A percentile compares a stretch with the other conserved stretches of the same genome.
These are phyloP conservation scores for Pycnonotus jocosus DNA, from an alignment of 2,113 vertebrate species.

Conservation along the genomic window DNA sequence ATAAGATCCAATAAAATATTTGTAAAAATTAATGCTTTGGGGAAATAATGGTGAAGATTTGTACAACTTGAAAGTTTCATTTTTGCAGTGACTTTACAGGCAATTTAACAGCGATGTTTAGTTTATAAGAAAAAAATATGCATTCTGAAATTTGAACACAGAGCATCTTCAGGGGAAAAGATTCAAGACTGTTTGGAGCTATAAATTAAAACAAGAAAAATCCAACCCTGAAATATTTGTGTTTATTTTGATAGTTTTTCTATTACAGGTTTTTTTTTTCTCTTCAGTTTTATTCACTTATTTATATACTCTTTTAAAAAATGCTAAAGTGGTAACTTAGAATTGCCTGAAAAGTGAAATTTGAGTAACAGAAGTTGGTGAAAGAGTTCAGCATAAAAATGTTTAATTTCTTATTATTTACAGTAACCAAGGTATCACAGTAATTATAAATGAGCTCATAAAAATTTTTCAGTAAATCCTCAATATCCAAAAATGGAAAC, in stretches of 20 bases:
- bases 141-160: not conserved
- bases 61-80: not conserved
- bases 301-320: not conserved
- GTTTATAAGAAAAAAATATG: not conserved
- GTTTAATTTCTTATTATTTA: not conserved
- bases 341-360: not conserved
- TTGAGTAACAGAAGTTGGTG: not conserved
- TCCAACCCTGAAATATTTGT: not conserved
- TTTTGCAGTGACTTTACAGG: not conserved
- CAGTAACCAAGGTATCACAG: accelerated
- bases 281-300: not conserved
- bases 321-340: not conserved
- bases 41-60: not conserved
- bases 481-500: not conserved
- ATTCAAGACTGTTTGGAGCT: not conserved
- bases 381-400: not conserved
- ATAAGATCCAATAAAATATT: not conserved
- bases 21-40: constrained; percentile 16
- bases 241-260: not conserved
- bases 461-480: not conserved
- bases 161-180: not conserved
- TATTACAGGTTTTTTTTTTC: not conserved
- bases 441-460: not conserved
- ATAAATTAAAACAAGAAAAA: not conserved
- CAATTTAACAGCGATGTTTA: not conserved